Conservation (phyloP, 1,140 invertebrate species). For the Drosophila serrata region DNA sequence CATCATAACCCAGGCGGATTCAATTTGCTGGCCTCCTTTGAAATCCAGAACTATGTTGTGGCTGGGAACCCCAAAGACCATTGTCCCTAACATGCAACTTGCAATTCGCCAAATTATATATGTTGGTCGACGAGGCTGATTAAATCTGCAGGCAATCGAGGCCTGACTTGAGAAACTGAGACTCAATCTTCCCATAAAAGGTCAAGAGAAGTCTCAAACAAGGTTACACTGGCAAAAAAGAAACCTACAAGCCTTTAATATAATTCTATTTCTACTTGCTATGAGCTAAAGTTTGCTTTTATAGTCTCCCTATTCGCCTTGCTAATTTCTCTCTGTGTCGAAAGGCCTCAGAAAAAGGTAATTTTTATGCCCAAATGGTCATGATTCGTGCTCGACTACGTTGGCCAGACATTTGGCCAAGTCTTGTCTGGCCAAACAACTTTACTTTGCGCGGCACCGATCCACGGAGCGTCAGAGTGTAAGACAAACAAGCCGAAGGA, state of each 20-base stretch:
- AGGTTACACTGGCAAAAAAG: background rate
- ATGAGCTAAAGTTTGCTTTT: background rate
- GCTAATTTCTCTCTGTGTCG: background rate
- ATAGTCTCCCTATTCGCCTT: too few relatives aligned
- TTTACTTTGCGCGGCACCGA: slow-evolving; percentile 50
- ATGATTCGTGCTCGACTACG: slow-evolving; percentile 68
- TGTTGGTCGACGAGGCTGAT: slow-evolving; percentile 43
- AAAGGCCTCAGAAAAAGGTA: slow-evolving; percentile 50
- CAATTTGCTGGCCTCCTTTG: slow-evolving; percentile 58
- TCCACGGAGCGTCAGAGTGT: slow-evolving; percentile 51
- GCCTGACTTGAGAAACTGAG: slow-evolving; percentile 14
- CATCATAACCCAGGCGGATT: slow-evolving; percentile 62
- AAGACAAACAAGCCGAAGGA: slow-evolving; percentile 55
- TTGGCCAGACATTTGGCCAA: slow-evolving; percentile 33
- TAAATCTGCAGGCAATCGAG: slow-evolving; percentile 31
- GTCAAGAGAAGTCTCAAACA: slow-evolving; percentile 35
- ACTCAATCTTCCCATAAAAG: slow-evolving; percentile 38
- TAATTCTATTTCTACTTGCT: too few relatives aligned
- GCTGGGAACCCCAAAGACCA: slow-evolving; percentile 25
- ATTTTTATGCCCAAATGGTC: slow-evolving; percentile 81
- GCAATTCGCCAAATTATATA: slow-evolving; percentile 57
- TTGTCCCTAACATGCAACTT: slow-evolving; percentile 43
- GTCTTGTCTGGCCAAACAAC: slow-evolving; percentile 77
- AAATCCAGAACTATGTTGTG: background rate
- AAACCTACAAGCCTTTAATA: too few relatives aligned